Percentiles rank a stretch among this genome's conserved stretches.
These are phyloP conservation scores for Gallinago jamesoni DNA, from an alignment of 2,113 vertebrate genomes.

Conservation along the genomic window DNA sequence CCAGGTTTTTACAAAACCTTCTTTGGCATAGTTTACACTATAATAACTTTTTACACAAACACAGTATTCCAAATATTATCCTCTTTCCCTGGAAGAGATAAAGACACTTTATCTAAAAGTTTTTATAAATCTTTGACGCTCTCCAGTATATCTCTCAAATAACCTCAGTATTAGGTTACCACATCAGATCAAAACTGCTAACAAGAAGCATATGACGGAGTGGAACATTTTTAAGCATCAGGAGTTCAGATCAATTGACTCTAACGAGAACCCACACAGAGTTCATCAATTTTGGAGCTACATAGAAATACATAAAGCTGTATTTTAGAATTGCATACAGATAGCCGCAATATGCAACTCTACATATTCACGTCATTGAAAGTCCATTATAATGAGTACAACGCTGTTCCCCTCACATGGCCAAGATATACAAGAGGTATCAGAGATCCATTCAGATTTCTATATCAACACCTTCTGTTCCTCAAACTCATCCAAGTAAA, in stretches of 20 bases:
- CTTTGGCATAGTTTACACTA: background rate
- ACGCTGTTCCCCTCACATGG: accelerated
- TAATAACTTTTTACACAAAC: background rate
- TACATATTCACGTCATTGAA: background rate
- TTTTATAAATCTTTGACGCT: background rate
- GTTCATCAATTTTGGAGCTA: background rate
- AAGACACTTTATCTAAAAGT: background rate
- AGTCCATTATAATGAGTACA: background rate
- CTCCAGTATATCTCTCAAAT: background rate
- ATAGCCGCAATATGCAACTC: background rate
- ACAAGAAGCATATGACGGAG: background rate
- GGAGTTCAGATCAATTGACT: background rate
- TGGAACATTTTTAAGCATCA: background rate
- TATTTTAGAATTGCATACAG: background rate
- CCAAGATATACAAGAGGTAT: background rate
- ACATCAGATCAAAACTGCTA: background rate
- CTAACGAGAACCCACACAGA: background rate
- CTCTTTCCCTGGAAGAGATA: background rate
- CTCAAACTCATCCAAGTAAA: background rate
- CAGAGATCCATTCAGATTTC: background rate
- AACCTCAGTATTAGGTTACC: background rate
- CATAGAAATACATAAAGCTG: background rate
- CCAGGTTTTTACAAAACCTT: background rate
- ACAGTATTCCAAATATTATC: background rate
- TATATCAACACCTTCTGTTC: background rate